Percentiles rank a stretch among this genome's conserved stretches.
Conservation (phyloP, 2,113 vertebrate species). For the Tauraco erythrolophus region DNA sequence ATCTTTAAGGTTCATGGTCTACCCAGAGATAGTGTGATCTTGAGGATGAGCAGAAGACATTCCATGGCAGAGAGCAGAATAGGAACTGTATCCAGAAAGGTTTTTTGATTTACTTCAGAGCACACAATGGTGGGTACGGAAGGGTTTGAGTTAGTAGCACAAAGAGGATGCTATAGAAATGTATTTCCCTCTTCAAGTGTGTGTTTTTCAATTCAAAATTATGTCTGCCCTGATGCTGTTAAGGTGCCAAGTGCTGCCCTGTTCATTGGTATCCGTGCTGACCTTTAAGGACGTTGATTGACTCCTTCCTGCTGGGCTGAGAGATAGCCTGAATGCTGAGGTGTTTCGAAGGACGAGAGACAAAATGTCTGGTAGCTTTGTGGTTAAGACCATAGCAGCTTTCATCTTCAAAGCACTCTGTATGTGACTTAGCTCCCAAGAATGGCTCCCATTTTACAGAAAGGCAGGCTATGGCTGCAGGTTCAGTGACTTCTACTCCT, state of each 20-base stretch:
- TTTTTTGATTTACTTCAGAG: not conserved
- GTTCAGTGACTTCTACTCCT: slow-evolving; percentile 18
- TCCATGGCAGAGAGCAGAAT: not conserved
- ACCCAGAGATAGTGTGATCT: not conserved
- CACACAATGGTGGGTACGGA: not conserved
- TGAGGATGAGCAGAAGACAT: not conserved
- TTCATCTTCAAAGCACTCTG: slow-evolving; percentile 43
- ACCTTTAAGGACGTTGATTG: not conserved
- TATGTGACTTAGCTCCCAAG: slow-evolving; percentile 14
- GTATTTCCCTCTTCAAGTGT: not conserved
- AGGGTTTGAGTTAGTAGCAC: not conserved
- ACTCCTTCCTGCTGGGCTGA: not conserved
- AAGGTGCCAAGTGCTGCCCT: not conserved
- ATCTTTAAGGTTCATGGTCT: not conserved
- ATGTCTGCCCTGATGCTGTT: not conserved
- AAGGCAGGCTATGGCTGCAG: not conserved
- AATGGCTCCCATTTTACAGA: slow-evolving; percentile 28
- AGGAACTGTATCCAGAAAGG: not conserved
- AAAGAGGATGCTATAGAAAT: not conserved
- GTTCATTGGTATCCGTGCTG: not conserved
- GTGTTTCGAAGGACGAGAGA: not conserved
- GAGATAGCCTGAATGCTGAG: not conserved
- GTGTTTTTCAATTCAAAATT: not conserved
- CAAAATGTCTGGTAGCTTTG: slow-evolving; percentile 40
- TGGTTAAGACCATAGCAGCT: slow-evolving; percentile 17